Evolutionary conservation across 2,113 vertebrate genomes (phyloP).

Genomic region (Syngnathus scovelli): DNA sequence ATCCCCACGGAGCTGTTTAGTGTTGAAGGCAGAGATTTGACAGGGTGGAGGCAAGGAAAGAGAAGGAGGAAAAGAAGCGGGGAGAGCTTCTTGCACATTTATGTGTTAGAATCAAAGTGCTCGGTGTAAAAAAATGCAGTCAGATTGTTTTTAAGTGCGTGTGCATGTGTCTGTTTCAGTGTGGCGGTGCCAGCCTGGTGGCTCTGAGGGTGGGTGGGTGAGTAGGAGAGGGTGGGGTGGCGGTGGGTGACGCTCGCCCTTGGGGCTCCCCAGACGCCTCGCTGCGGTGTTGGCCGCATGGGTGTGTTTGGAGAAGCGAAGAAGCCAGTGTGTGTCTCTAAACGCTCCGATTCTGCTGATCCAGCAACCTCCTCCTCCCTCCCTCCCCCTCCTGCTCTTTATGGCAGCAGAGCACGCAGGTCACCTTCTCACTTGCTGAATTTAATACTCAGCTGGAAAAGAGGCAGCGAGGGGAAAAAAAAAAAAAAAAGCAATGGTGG

Average conservation of each 20-base stretch:
- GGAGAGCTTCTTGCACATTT: constrained; percentile 53
- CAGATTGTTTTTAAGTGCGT: constrained; percentile 24
- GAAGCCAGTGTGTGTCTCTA: constrained; percentile 53
- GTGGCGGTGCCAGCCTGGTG: constrained; percentile 45
- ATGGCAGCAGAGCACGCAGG: constrained; percentile 69
- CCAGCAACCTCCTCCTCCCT: constrained; percentile 63
- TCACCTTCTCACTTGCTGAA: constrained; percentile 76
- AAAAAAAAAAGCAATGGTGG: constrained; percentile 31
- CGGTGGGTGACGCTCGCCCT: constrained; percentile 69
- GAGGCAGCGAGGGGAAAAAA: constrained; percentile 17
- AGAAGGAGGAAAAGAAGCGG: constrained; percentile 24
- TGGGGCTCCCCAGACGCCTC: constrained; percentile 69
- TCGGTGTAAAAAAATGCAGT: constrained; percentile 45
- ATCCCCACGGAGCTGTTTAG: constrained; percentile 65
- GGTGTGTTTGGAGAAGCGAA: constrained; percentile 26
- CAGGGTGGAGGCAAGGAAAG: constrained; percentile 52
- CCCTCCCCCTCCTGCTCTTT: constrained; percentile 51
- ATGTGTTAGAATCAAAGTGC: constrained; percentile 60
- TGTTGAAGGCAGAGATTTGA: constrained; percentile 65
- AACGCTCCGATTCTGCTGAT: constrained; percentile 73
- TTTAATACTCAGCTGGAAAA: constrained; percentile 71
- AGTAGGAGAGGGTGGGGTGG: constrained; percentile 19
- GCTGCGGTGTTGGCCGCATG: constrained; percentile 22
- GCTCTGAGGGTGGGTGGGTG: constrained; percentile 33
- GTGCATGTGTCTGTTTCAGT: constrained; percentile 9